Evolutionary conservation across 2,113 vertebrate genomes (phyloP).

Genomic region (Orthonyx spaldingii): DNA sequence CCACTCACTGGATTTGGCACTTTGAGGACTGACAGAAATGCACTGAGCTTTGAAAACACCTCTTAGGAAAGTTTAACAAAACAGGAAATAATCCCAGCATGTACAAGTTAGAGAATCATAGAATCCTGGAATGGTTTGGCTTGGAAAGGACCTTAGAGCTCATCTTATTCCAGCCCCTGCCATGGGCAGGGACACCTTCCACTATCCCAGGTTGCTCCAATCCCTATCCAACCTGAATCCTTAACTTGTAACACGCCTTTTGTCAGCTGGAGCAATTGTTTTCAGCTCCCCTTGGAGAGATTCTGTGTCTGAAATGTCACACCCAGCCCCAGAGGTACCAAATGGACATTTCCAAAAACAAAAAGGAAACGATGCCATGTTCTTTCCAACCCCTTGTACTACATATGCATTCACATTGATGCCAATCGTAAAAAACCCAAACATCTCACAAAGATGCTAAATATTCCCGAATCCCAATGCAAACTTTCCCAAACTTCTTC

Average conservation of each 20-base stretch:
- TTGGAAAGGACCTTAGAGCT: background rate
- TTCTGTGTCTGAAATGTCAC: background rate
- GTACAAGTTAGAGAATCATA: background rate
- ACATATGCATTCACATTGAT: background rate
- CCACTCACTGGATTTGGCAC: too few species aligned
- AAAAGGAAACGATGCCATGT: background rate
- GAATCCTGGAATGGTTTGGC: background rate
- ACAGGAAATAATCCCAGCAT: background rate
- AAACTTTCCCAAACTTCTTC: background rate
- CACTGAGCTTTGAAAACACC: background rate
- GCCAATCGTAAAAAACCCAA: rapidly evolving
- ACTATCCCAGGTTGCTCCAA: background rate
- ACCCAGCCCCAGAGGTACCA: background rate
- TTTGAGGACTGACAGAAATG: background rate
- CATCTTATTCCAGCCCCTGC: background rate
- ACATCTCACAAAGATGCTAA: background rate
- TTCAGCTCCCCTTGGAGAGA: background rate
- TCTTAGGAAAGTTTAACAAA: background rate
- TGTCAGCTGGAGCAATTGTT: background rate
- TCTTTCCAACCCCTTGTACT: background rate
- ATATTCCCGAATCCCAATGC: rapidly evolving
- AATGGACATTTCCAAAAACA: background rate
- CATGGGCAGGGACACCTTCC: background rate
- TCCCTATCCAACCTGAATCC: rapidly evolving
- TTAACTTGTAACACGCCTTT: background rate